Conservation (phyloP, 2,113 vertebrate genomes). For the Lophura nycthemera region DNA sequence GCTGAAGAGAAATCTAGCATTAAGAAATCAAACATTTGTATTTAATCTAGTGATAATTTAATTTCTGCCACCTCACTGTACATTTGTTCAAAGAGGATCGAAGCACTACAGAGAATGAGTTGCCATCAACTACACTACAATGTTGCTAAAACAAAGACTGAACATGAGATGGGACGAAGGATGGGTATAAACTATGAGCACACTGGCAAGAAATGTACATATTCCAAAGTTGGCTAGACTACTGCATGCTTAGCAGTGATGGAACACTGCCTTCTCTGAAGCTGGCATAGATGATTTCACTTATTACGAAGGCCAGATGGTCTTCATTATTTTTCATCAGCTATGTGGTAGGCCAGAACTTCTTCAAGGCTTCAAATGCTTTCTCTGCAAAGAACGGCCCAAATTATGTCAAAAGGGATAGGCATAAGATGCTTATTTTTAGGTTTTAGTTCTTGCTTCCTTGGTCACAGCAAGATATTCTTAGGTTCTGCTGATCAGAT, state of each 20-base stretch:
- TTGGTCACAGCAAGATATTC: neutral
- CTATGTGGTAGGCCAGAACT: conserved; percentile 30
- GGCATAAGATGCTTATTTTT: neutral
- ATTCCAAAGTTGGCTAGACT: neutral
- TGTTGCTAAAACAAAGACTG: neutral
- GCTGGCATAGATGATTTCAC: conserved; percentile 44
- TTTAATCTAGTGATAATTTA: neutral
- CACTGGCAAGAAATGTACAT: neutral
- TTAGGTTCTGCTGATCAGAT: neutral
- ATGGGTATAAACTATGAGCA: neutral
- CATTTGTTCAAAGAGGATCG: neutral
- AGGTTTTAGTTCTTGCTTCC: neutral
- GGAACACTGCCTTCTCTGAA: conserved; percentile 28
- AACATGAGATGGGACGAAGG: neutral
- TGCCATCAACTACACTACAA: neutral
- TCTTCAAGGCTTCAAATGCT: conserved; percentile 28
- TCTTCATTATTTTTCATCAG: conserved; percentile 48
- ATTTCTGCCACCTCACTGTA: neutral
- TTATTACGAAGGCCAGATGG: conserved; percentile 45
- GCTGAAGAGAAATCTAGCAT: neutral
- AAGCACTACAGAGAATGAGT: neutral
- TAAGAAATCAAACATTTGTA: neutral
- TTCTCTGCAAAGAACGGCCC: neutral
- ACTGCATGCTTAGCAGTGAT: neutral
- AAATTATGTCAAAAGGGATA: neutral